Evolutionary conservation across 2,888 invertebrate genomes (phyloP).

Genomic region (Euzophera pinguis): DNA sequence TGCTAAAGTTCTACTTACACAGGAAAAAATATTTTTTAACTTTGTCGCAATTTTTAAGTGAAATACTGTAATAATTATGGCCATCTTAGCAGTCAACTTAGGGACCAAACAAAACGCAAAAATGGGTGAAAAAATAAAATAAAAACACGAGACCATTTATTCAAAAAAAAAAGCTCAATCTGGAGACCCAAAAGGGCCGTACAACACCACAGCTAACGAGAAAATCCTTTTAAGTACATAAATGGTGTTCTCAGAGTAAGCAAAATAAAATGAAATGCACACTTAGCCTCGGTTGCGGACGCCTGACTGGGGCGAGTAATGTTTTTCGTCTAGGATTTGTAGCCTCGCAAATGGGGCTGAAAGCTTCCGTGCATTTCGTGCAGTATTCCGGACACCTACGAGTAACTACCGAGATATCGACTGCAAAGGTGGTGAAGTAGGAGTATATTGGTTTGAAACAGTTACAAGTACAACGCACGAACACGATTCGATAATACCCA

Average conservation of each 20-base stretch:
- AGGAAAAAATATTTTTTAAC: no score
- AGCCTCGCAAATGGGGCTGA: constrained; percentile 44
- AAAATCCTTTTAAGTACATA: constrained; percentile 7
- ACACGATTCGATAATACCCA: no score
- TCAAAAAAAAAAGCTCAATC: no score
- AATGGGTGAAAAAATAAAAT: no score
- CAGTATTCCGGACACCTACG: constrained; percentile 1
- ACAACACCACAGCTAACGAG: not conserved
- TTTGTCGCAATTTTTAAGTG: no score
- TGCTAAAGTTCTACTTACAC: no score
- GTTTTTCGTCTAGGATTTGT: constrained; percentile 46
- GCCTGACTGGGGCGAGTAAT: constrained; percentile 16
- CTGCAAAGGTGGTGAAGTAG: not conserved
- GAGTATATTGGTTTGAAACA: not conserved
- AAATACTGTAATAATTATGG: no score
- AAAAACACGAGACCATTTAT: no score
- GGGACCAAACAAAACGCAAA: no score
- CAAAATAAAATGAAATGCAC: constrained; percentile 24
- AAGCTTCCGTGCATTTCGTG: constrained; percentile 33
- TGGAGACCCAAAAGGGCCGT: not conserved
- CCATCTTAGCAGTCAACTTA: no score
- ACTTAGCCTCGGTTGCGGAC: constrained; percentile 20
- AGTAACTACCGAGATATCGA: not conserved
- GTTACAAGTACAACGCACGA: not conserved
- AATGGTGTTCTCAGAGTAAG: constrained; percentile 2